phyloP scores from a whole-genome alignment of 2,113 vertebrate genomes.

The Chionodraco myersi region DNA sequence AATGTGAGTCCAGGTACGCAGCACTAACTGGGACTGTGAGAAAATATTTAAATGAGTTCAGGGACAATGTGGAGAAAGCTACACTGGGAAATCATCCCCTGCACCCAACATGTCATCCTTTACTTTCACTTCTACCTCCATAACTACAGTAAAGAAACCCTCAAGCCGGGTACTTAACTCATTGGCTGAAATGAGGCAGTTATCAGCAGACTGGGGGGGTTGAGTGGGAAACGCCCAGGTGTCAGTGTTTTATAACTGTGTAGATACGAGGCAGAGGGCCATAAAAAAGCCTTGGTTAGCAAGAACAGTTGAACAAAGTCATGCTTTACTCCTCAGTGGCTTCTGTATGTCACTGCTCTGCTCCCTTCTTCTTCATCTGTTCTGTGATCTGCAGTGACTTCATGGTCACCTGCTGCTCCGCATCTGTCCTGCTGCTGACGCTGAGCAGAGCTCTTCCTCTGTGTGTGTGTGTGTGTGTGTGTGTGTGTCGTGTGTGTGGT shows the following conservation, averaged over 20 bases:
- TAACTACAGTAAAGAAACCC: conserved; percentile 20
- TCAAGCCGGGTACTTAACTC: conserved; percentile 24
- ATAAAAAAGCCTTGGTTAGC: not conserved
- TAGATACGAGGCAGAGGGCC: not conserved
- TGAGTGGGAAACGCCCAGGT: conserved; percentile 21
- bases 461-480: conserved; percentile 31
- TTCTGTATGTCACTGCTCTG: not conserved
- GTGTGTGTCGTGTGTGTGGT: conserved; percentile 11
- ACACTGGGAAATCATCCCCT: not conserved
- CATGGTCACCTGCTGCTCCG: conserved; percentile 68
- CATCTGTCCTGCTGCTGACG: conserved; percentile 64
- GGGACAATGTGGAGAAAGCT: not conserved
- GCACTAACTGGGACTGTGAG: not conserved
- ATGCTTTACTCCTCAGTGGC: not conserved
- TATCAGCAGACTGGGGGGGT: conserved; percentile 13
- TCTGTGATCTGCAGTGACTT: conserved; percentile 43
- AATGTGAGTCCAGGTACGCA: too few relatives aligned
- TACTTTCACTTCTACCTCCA: conserved; percentile 32
- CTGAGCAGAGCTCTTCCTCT: conserved; percentile 44
- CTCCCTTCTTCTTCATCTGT: conserved; percentile 40
- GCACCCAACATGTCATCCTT: not conserved
- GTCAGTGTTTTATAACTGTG: not conserved
- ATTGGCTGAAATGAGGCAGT: conserved; percentile 15
- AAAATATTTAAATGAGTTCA: conserved; percentile 8
- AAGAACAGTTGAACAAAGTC: conserved; percentile 6